Percentiles rank a stretch among this genome's conserved stretches.
Conservation (phyloP, 1,140 invertebrate species). For the Hycleus phaleratus region DNA sequence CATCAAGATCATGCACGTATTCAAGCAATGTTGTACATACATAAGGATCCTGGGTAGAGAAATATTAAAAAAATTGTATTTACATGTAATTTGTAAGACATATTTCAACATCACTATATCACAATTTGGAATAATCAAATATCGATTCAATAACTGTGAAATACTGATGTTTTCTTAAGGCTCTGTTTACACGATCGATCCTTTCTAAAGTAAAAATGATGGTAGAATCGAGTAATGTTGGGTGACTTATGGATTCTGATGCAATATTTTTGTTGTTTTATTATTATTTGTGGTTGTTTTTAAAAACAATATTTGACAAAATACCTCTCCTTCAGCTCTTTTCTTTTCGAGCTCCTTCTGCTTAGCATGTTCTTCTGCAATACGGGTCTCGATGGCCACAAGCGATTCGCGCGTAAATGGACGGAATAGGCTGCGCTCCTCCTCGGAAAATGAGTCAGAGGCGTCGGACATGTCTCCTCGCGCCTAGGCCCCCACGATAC, state of each 20-base stretch:
- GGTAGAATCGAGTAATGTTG: not conserved
- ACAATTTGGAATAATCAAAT: too few relatives aligned
- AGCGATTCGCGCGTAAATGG: slow-evolving; percentile 96
- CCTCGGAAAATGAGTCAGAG: slow-evolving; percentile 83
- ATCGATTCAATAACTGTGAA: too few relatives aligned
- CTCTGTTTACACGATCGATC: too few relatives aligned
- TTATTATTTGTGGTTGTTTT: too few relatives aligned
- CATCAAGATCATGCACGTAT: slow-evolving; percentile 8
- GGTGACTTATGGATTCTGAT: too few relatives aligned
- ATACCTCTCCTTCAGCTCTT: slow-evolving; percentile 87
- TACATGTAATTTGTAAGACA: not conserved
- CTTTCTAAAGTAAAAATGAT: not conserved
- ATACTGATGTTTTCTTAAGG: too few relatives aligned
- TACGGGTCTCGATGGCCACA: slow-evolving; percentile 84
- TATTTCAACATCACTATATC: not conserved
- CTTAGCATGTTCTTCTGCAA: slow-evolving; percentile 89
- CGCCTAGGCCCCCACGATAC: slow-evolving; percentile 44
- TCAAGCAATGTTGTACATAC: slow-evolving; percentile 22
- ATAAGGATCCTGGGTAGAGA: slow-evolving; percentile 12
- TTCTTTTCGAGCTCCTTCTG: slow-evolving; percentile 93
- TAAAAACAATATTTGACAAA: not conserved
- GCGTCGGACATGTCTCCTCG: slow-evolving; percentile 69
- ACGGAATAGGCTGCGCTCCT: slow-evolving; percentile 92
- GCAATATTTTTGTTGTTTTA: too few relatives aligned
- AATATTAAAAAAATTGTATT: slow-evolving; percentile 22